Conservation (phyloP, 2,797 vertebrate species). For the Pogonophryne albipinna region DNA sequence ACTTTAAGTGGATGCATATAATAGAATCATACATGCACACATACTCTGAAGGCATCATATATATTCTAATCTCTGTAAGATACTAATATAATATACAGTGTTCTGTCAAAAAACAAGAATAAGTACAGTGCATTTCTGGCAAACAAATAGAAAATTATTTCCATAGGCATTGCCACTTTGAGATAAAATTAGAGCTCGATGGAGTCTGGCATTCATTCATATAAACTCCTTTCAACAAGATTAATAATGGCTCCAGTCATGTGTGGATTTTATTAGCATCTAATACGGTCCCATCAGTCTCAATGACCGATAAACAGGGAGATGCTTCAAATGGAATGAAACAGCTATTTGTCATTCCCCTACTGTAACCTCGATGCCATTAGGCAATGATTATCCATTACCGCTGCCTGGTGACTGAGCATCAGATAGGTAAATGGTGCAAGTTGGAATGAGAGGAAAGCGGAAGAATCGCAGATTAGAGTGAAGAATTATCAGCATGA, state of each 20-base stretch:
- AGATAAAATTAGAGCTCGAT: slow-evolving; percentile 64
- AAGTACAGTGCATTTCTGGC: slow-evolving; percentile 17
- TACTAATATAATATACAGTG: not conserved
- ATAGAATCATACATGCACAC: not conserved
- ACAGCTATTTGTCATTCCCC: slow-evolving; percentile 80
- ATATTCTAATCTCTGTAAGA: not conserved
- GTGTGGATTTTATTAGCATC: slow-evolving; percentile 79
- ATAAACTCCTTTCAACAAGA: slow-evolving; percentile 71
- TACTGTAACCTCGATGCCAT: slow-evolving; percentile 69
- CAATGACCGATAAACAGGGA: slow-evolving; percentile 78
- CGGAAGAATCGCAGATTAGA: slow-evolving; percentile 48
- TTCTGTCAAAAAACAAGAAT: not conserved
- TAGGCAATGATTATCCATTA: slow-evolving; percentile 79
- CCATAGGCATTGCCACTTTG: slow-evolving; percentile 36
- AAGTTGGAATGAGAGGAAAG: slow-evolving; percentile 46
- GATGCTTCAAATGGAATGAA: slow-evolving; percentile 68
- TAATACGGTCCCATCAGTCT: slow-evolving; percentile 78
- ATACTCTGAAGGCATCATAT: not conserved
- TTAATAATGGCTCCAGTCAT: slow-evolving; percentile 79
- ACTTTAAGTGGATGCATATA: slow-evolving; percentile 14
- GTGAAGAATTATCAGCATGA: slow-evolving; percentile 66
- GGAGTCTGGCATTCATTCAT: slow-evolving; percentile 68
- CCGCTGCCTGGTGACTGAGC: slow-evolving; percentile 61
- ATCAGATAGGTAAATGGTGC: slow-evolving; percentile 65
- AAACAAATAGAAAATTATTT: slow-evolving; percentile 56